Base-by-base conservation (phyloP, 2,113 vertebrate species). In the Pseudorectes ferrugineus region DNA sequence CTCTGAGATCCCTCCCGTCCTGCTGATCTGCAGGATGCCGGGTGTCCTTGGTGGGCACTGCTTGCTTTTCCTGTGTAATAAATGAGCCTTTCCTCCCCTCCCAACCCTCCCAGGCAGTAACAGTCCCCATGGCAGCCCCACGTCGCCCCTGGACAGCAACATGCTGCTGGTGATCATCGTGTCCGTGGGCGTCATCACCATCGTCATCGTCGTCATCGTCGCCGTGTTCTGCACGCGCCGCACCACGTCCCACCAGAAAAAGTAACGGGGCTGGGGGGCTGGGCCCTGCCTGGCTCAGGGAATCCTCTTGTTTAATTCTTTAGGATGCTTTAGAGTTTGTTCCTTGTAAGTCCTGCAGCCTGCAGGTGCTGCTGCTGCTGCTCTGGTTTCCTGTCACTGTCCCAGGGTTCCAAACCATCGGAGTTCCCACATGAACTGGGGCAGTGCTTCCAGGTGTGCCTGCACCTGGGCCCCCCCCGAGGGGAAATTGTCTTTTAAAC, bases 161-260 rank as follows among this genome's bases (percentile, higher is more conserved):
- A 98, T 99, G 98, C 97, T 99, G 86, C 98, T 99, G 63, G 99
- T 99, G 54, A 98, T 99, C 97, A 99, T 99, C 28, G 98, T 99
- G 28, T 99, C 99, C 0, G 98, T 99, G 24, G 99, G 99, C 9
- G 98, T 98, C 62, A 98, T 99, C 97, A 99, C 98, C 96, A 99
- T 99, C 49, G 98, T 99, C 42, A 95, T 98, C 73, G 99, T 99
- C 61, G 99, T 99, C 79, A 98, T 99, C 33, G 98, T 99, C 1
- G 99, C 99, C 3, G 98, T 99, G 77, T 98, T 99, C 94, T 99
- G 99, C 93, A 99, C 99, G 1, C 98, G 99, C 6, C 98, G 99
- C 16, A 99, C 99, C 70, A 99, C 98, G 17, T 99, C 99, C 62
- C 99, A 99, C 97, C 99, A 99, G 97, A 99, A 99, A 70, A 99